phyloP scores from a whole-genome alignment of 2,888 invertebrate species.

The Ypsolopha sequella region DNA sequence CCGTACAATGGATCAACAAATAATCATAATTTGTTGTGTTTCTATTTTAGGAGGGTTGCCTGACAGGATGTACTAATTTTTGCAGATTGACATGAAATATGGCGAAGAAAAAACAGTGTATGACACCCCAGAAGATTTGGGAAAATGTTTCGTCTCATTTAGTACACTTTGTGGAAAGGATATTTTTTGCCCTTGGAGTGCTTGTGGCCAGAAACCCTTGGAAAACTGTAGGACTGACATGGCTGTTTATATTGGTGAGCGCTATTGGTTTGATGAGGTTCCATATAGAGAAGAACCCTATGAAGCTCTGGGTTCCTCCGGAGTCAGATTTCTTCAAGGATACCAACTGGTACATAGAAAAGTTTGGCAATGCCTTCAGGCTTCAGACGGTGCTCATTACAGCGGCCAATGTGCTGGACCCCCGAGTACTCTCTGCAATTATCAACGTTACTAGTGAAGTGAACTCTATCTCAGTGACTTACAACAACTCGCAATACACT shows the following conservation, averaged over 20 bases:
- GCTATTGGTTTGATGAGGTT: slow-evolving; percentile 74
- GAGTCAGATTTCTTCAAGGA: slow-evolving; percentile 77
- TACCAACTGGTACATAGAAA: slow-evolving; percentile 79
- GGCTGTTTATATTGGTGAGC: slow-evolving; percentile 69
- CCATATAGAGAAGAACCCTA: slow-evolving; percentile 79
- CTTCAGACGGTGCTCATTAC: slow-evolving; percentile 73
- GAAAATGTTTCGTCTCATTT: slow-evolving; percentile 47
- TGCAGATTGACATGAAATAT: slow-evolving; percentile 17
- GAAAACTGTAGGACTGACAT: slow-evolving; percentile 69
- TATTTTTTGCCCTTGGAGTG: slow-evolving; percentile 72
- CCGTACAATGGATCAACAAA: background rate
- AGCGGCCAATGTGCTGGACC: slow-evolving; percentile 76
- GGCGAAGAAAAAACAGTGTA: slow-evolving; percentile 38
- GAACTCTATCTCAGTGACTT: slow-evolving; percentile 37
- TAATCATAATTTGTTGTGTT: background rate
- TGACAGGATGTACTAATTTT: background rate
- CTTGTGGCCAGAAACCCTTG: slow-evolving; percentile 72
- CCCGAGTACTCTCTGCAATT: slow-evolving; percentile 65
- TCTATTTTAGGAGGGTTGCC: background rate
- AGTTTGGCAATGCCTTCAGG: slow-evolving; percentile 74
- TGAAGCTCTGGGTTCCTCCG: slow-evolving; percentile 82
- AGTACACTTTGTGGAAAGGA: slow-evolving; percentile 49
- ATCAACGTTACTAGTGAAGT: slow-evolving; percentile 65
- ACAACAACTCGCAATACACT: slow-evolving; percentile 26
- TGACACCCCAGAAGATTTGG: slow-evolving; percentile 52